Evolutionary conservation across 2,888 invertebrate species (phyloP).

Genomic region (Harpalus rufipes): DNA sequence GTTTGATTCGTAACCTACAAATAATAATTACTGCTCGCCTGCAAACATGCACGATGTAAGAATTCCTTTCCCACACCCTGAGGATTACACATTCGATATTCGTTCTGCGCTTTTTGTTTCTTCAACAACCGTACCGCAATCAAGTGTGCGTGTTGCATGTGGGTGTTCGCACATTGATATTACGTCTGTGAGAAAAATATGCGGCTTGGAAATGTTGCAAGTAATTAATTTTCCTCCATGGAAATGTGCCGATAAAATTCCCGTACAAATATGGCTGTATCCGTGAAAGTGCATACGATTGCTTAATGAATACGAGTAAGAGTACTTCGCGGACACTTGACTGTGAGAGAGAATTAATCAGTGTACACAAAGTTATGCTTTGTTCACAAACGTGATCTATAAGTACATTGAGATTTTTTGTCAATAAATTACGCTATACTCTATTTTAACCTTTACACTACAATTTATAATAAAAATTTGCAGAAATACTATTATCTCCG

Average conservation of each 20-base stretch:
- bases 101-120: conserved; percentile 14
- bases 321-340: neutral
- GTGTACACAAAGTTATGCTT: neutral
- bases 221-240: conserved; percentile 35
- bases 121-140: conserved; percentile 8
- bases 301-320: conserved; percentile 1
- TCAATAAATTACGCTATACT: neutral
- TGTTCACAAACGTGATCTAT: neutral
- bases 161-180: conserved; percentile 40
- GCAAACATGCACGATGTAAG: conserved; percentile 33
- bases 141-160: conserved; percentile 28
- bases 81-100: conserved; percentile 15
- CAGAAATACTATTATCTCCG: no score
- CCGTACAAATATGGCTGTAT: conserved; percentile 33
- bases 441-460: neutral
- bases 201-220: conserved; percentile 24
- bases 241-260: conserved; percentile 48
- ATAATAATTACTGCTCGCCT: conserved; percentile 28
- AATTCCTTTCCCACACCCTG: conserved; percentile 38
- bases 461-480: no score
- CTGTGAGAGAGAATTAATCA: neutral
- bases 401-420: neutral
- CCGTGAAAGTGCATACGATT: conserved; percentile 40
- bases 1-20: conserved; percentile 30
- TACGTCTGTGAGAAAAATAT: conserved; percentile 46